Conservation (phyloP, 2,797 vertebrate species). For the Zalophus californianus region DNA sequence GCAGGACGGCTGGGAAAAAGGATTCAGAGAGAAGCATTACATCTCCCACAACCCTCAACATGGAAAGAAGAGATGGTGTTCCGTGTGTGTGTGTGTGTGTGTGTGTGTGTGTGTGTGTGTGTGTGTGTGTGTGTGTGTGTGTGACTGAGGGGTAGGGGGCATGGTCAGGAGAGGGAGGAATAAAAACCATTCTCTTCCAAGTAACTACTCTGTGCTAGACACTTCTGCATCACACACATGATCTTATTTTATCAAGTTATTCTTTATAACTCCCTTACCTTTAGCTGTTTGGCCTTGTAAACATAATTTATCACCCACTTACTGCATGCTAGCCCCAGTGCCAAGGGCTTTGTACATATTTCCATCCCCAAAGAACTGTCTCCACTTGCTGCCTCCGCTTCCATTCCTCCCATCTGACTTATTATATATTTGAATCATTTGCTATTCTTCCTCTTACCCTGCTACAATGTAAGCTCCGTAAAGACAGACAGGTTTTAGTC, state of each 20-base stretch:
- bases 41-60: background rate
- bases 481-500: background rate
- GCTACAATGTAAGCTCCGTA: background rate
- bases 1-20: background rate
- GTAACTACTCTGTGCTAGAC: background rate
- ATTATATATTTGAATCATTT: background rate
- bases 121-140: too few relatives aligned
- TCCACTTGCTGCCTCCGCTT: background rate
- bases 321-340: background rate
- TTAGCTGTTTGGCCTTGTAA: background rate
- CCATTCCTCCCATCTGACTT: background rate
- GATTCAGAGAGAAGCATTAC: background rate
- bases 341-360: background rate
- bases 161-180: background rate
- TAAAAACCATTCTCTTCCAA: background rate
- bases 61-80: background rate
- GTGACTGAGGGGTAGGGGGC: background rate
- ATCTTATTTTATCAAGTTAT: background rate
- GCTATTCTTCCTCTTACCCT: background rate
- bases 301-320: background rate
- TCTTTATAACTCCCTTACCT: background rate
- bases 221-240: background rate
- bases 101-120: too few relatives aligned
- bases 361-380: background rate
- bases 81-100: background rate